Conservation (phyloP, 1,140 invertebrate species). For the Drosophila tristis region DNA sequence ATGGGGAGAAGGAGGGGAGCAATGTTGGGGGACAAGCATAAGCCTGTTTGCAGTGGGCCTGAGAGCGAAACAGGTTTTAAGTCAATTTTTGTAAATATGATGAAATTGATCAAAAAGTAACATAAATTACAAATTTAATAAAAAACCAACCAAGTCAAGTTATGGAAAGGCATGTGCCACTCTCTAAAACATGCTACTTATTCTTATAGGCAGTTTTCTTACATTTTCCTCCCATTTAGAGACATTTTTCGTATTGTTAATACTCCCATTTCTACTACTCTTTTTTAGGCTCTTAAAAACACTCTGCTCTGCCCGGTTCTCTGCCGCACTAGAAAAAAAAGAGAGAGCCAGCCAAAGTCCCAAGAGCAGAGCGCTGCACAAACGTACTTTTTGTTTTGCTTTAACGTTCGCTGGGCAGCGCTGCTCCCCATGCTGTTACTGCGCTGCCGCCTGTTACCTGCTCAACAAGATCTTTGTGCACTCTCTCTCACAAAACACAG, state of each 20-base stretch:
- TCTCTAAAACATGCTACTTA: not conserved
- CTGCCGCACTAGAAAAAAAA: constrained; percentile 17
- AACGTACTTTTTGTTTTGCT: constrained; percentile 78
- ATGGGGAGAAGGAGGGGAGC: not conserved
- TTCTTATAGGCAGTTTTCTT: not conserved
- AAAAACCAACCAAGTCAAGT: not conserved
- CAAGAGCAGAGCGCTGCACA: constrained; percentile 58
- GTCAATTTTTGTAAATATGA: constrained; percentile 48
- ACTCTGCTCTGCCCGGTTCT: not conserved
- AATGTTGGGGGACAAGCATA: constrained; percentile 14
- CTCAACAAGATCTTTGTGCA: constrained; percentile 76
- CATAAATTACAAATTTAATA: constrained; percentile 3
- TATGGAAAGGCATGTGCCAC: not conserved
- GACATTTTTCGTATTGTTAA: constrained; percentile 20
- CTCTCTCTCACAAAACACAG: constrained; percentile 34
- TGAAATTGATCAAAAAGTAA: constrained; percentile 54
- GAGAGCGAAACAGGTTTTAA: constrained; percentile 5
- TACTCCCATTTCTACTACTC: constrained; percentile 40
- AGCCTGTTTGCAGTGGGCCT: constrained; percentile 51
- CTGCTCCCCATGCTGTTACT: constrained; percentile 25
- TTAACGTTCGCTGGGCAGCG: constrained; percentile 65
- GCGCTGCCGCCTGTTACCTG: constrained; percentile 54
- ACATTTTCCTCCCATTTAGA: not conserved
- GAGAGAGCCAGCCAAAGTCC: constrained; percentile 21
- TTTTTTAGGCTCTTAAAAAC: constrained; percentile 27